Evolutionary conservation across 2,888 invertebrate species (phyloP).

Genomic region (Ichneumon xanthorius): DNA sequence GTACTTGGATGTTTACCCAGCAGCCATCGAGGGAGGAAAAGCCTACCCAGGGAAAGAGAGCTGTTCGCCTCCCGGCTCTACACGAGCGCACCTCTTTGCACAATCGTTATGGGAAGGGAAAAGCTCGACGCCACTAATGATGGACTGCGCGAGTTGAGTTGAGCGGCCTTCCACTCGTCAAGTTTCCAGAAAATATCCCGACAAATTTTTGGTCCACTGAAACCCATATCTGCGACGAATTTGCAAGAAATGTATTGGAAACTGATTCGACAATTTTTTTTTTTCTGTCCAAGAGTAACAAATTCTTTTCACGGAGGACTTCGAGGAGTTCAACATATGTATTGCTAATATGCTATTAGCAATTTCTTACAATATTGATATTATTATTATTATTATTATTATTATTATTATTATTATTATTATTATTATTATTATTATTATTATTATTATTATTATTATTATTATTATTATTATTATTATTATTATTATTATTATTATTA

Average conservation of each 20-base stretch:
- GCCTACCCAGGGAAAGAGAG: slow-evolving; percentile 14
- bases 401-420: too few species aligned
- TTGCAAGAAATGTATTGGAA: too few species aligned
- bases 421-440: too few species aligned
- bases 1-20: slow-evolving; percentile 77
- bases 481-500: too few species aligned
- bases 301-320: too few species aligned
- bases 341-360: too few species aligned
- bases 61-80: slow-evolving; percentile 37
- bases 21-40: slow-evolving; percentile 66
- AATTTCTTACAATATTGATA: too few species aligned
- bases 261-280: background rate
- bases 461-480: too few species aligned
- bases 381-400: too few species aligned
- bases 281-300: background rate
- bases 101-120: slow-evolving; percentile 20
- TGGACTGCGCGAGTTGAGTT: slow-evolving; percentile 5
- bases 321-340: too few species aligned
- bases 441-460: too few species aligned
- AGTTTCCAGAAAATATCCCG: background rate
- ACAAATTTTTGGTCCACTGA: background rate
- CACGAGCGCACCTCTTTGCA: slow-evolving; percentile 14
- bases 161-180: slow-evolving; percentile 40
- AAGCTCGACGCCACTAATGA: slow-evolving; percentile 18
- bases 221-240: background rate